A percentile compares a stretch with the other conserved stretches of the same genome.
Evolutionary conservation across 2,888 invertebrate species (phyloP).

Genomic region (Orthosia gothica): DNA sequence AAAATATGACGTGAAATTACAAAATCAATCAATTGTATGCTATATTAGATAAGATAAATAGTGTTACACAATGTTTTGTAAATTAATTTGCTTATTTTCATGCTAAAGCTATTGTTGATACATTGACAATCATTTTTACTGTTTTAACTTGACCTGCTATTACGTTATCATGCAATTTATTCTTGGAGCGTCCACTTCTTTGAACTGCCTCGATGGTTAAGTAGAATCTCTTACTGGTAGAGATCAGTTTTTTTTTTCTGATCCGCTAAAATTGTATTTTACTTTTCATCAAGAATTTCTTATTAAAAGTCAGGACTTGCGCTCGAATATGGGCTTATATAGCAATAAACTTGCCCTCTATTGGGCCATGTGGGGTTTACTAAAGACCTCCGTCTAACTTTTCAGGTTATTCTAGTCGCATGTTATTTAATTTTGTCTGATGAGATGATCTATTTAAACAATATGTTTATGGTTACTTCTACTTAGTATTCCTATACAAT

Average conservation of each 20-base stretch:
- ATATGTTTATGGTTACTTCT: background rate
- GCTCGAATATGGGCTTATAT: background rate
- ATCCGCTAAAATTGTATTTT: background rate
- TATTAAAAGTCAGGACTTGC: background rate
- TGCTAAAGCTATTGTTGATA: background rate
- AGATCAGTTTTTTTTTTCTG: background rate
- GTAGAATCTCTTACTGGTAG: background rate
- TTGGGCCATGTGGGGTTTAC: background rate
- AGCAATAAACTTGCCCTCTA: background rate
- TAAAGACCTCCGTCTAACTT: background rate
- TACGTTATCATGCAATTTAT: background rate
- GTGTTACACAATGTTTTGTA: slow-evolving; percentile 19
- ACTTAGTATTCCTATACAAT: background rate
- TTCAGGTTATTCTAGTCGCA: background rate
- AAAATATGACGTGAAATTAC: background rate
- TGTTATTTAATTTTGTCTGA: background rate
- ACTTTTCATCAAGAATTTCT: too few species aligned
- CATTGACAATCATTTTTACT: background rate
- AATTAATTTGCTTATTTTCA: background rate
- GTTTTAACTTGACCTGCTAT: background rate
- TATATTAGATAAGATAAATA: slow-evolving; percentile 30
- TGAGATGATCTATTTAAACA: background rate
- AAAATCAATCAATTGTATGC: background rate
- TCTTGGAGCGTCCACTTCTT: background rate
- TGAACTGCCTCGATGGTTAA: background rate